A percentile compares a stretch with the other conserved stretches of the same genome.
Evolutionary conservation across 2,113 vertebrate species (phyloP).

Genomic region (Channa argus): DNA sequence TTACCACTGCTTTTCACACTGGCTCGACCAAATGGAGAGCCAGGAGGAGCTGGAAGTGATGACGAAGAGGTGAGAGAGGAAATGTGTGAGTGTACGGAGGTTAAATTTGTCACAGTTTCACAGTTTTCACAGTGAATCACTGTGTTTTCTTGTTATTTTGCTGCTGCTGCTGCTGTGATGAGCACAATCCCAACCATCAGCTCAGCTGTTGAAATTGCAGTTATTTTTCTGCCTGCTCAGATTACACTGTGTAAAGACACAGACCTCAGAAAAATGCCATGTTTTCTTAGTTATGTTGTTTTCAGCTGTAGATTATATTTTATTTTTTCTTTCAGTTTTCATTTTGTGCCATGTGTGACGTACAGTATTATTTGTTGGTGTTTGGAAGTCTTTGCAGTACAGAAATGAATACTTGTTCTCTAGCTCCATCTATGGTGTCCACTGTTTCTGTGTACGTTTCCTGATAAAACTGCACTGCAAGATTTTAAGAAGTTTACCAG

Average conservation of each 20-base stretch:
- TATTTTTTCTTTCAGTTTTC: neutral
- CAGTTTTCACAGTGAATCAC: slow-evolving; percentile 20
- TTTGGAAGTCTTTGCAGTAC: no score
- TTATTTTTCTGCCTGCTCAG: neutral
- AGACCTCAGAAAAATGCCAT: no score
- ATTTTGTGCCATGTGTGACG: neutral
- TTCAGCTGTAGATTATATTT: no score
- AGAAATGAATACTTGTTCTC: no score
- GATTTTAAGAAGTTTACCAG: neutral
- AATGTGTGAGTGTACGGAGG: neutral
- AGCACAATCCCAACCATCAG: neutral
- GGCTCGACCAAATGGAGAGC: slow-evolving; percentile 93
- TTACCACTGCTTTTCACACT: slow-evolving; percentile 92
- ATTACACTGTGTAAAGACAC: no score
- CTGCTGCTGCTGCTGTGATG: neutral
- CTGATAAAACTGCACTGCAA: neutral
- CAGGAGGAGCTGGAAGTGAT: slow-evolving; percentile 73
- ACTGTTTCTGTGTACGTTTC: neutral
- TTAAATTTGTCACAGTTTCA: slow-evolving; percentile 4
- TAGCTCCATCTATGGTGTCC: no score
- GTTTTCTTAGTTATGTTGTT: no score
- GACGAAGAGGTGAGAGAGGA: slow-evolving; percentile 4
- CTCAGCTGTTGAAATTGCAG: neutral
- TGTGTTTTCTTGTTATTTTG: neutral
- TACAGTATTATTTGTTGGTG: neutral